Percentiles rank a stretch among this genome's conserved stretches.
Conservation (phyloP, 2,113 vertebrate species). For the Paralichthys olivaceus region DNA sequence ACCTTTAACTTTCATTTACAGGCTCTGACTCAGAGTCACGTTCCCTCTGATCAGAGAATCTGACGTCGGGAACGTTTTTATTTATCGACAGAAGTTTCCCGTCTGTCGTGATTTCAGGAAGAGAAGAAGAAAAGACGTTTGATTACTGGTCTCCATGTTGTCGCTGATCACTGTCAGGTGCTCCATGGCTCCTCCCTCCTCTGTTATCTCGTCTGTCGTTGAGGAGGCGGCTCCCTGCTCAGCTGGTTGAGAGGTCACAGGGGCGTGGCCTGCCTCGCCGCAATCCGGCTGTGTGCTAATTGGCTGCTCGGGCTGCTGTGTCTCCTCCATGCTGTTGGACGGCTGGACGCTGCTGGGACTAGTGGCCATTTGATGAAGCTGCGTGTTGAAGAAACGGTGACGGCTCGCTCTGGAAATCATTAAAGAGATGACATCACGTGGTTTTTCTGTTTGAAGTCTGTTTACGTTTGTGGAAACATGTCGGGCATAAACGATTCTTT, state of each 20-base stretch:
- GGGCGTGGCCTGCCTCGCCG: background rate
- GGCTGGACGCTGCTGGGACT: slow-evolving; percentile 40
- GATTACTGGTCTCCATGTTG: slow-evolving; percentile 70
- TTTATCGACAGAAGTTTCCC: too few species aligned
- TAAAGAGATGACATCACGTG: too few species aligned
- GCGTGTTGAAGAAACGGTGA: slow-evolving; percentile 11
- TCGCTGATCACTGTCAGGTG: slow-evolving; percentile 73
- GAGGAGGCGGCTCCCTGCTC: slow-evolving; percentile 34
- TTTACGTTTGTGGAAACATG: too few species aligned
- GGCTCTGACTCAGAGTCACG: too few species aligned
- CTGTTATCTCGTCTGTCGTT: background rate
- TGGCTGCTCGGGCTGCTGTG: slow-evolving; percentile 61
- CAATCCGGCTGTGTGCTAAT: slow-evolving; percentile 38
- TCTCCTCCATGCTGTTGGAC: slow-evolving; percentile 57
- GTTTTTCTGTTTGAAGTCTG: too few species aligned
- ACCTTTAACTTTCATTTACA: too few species aligned
- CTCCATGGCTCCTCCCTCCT: slow-evolving; percentile 43
- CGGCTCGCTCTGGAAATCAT: slow-evolving; percentile 16
- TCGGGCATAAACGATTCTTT: too few species aligned
- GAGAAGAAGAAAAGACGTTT: background rate
- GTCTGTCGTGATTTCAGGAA: background rate
- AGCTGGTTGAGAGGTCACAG: slow-evolving; percentile 60
- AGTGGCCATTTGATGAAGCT: slow-evolving; percentile 40
- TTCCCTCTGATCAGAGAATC: too few species aligned
- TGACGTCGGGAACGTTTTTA: too few species aligned